phyloP scores from a whole-genome alignment of 2,113 vertebrate genomes.

The Nothoprocta perdicaria region DNA sequence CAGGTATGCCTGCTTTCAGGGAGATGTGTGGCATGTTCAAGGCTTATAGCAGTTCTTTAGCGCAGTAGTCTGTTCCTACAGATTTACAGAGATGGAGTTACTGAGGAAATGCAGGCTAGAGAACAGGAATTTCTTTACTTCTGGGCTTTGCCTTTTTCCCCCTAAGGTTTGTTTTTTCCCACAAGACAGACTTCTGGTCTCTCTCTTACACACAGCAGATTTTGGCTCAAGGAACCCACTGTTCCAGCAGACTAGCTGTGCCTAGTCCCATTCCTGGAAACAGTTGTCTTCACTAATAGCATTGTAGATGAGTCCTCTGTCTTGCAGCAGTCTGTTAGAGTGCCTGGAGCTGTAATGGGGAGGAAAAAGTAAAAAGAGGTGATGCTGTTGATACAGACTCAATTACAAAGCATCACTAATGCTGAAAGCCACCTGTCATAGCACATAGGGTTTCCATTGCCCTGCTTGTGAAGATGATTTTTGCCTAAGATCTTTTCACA shows the following conservation, averaged over 20 bases:
- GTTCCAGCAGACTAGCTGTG: background rate
- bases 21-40: background rate
- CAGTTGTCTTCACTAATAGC: fast-evolving
- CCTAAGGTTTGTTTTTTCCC: background rate
- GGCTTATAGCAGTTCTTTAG: background rate
- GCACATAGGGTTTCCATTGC: fast-evolving
- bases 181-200: background rate
- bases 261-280: fast-evolving
- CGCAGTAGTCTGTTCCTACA: background rate
- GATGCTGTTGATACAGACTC: background rate
- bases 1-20: conserved; percentile 79
- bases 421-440: background rate
- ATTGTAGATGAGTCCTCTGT: background rate
- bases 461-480: background rate
- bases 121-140: background rate
- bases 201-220: background rate
- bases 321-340: background rate
- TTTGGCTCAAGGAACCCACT: background rate
- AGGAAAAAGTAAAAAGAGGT: background rate
- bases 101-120: background rate
- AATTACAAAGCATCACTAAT: no score
- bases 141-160: background rate
- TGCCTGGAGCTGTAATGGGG: fast-evolving
- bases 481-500: fast-evolving
- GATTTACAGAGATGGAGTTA: background rate